Percentiles rank a stretch among this genome's conserved stretches.
Evolutionary conservation across 2,113 vertebrate genomes (phyloP).

Genomic region (Hemicordylus capensis): DNA sequence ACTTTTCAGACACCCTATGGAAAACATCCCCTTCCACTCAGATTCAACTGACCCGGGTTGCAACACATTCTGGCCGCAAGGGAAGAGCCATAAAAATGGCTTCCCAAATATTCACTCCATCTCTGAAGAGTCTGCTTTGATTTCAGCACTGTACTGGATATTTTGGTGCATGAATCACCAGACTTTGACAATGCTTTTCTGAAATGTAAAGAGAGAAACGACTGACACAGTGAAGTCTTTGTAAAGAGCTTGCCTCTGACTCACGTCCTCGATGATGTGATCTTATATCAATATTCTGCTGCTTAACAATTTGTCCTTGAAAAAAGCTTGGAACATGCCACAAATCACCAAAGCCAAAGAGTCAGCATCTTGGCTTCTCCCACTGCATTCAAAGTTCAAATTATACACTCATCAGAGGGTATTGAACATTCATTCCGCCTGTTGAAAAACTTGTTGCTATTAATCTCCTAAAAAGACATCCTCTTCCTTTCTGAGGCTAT

Average conservation of each 20-base stretch:
- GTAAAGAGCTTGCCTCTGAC: constrained; percentile 54
- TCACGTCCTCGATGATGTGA: constrained; percentile 36
- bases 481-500: constrained; percentile 10
- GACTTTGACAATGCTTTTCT: constrained; percentile 31
- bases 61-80: neutral
- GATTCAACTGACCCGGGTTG: neutral
- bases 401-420: constrained; percentile 64
- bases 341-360: constrained; percentile 62
- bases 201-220: constrained; percentile 21
- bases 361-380: constrained; percentile 45
- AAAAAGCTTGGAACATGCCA: constrained; percentile 61
- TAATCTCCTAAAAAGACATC: constrained; percentile 50
- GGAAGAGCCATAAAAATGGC: neutral
- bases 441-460: constrained; percentile 55
- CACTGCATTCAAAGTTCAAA: constrained; percentile 66
- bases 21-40: neutral
- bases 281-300: constrained; percentile 40
- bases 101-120: neutral
- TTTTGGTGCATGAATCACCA: constrained; percentile 18
- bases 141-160: constrained; percentile 34
- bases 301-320: constrained; percentile 67
- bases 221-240: constrained; percentile 49
- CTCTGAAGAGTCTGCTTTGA: neutral
- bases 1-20: neutral
- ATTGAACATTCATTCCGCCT: constrained; percentile 53